Base-by-base conservation (phyloP, 2,113 vertebrate species). In the Lanius ludovicianus region DNA sequence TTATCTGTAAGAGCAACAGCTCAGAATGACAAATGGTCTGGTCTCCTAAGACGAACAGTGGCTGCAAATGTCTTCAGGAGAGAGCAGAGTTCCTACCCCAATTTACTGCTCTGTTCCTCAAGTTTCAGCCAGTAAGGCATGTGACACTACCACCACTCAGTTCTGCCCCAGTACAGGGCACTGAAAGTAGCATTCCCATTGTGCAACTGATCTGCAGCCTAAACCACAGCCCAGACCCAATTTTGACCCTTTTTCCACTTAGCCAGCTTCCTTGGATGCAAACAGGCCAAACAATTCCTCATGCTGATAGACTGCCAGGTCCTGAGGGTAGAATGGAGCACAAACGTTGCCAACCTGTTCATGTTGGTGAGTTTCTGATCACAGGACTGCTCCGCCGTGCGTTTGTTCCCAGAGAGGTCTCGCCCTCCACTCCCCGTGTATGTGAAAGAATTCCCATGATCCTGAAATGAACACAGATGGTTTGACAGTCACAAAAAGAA, bases 361-460 rank as follows among this genome's bases (percentile, higher is more conserved):
- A 99, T 99, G 84, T 99, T 99, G 92, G 99, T 99, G 55, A 99
- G 99, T 69, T 99, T 99, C 94, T 99, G 99, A 71, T 99, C 99
- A 86, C 99, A 99, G 7, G 99, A 99, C 92, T 99, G 99, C 57
- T 99, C 99, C 0, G 99, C 99, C 3, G 99, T 99, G 49, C 99
- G 98, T 52, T 99, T 99, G 97, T 99, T 99, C 52, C 99, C 99
- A 1, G 99, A 99, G 9, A 99, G 98, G 93, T 99, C 99, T 8
- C 99, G 98, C 2, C 99, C 99, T 6, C 99, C 99, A 0, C 99
- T 99, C 18, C 99, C 99, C 0, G 99, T 99, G 84, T 99, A 99
- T 0, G 99, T 99, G 97, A 99, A 99, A 73, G 98, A 99, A 82
- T 99, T 99, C 6, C 99, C 99, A 30, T 99, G 98, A 88, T 99